A percentile compares a stretch with the other conserved stretches of the same genome.
Conservation (phyloP, 2,888 invertebrate genomes). For the Cantharis rufa region DNA sequence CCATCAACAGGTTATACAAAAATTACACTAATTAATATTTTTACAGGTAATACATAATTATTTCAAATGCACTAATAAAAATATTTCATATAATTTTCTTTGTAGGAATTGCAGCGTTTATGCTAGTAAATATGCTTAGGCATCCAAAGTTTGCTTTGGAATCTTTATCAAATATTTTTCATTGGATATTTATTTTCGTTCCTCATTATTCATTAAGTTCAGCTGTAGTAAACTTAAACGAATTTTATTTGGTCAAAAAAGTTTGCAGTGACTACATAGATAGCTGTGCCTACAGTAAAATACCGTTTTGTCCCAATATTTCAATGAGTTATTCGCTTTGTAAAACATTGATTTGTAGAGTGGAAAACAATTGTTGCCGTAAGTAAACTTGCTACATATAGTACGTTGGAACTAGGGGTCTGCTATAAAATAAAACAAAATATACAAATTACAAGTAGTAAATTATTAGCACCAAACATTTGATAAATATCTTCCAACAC, state of each 20-base stretch:
- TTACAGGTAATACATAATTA: conserved; percentile 63
- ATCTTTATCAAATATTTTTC: conserved; percentile 63
- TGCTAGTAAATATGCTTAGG: conserved; percentile 70
- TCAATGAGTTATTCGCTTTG: background rate
- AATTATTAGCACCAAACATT: too few species aligned
- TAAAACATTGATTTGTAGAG: background rate
- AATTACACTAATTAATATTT: conserved; percentile 71
- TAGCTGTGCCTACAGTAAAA: background rate
- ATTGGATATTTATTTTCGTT: conserved; percentile 69
- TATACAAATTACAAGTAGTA: too few species aligned
- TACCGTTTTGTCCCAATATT: background rate
- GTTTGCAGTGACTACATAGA: background rate
- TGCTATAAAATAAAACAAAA: too few species aligned
- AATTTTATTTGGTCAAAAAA: background rate
- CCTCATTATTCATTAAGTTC: conserved; percentile 70
- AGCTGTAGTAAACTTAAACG: conserved; percentile 52
- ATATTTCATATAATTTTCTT: background rate
- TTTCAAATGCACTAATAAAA: background rate
- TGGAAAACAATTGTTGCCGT: background rate
- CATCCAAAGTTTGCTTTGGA: conserved; percentile 64
- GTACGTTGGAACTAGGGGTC: too few species aligned
- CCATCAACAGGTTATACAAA: conserved; percentile 78
- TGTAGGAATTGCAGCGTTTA: conserved; percentile 71
- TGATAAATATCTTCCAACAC: too few species aligned
- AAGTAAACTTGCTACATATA: background rate